Evolutionary conservation across 2,113 vertebrate genomes (phyloP), one percentile per base, ranked within the genome.

Genomic region (Centrocercus urophasianus): DNA sequence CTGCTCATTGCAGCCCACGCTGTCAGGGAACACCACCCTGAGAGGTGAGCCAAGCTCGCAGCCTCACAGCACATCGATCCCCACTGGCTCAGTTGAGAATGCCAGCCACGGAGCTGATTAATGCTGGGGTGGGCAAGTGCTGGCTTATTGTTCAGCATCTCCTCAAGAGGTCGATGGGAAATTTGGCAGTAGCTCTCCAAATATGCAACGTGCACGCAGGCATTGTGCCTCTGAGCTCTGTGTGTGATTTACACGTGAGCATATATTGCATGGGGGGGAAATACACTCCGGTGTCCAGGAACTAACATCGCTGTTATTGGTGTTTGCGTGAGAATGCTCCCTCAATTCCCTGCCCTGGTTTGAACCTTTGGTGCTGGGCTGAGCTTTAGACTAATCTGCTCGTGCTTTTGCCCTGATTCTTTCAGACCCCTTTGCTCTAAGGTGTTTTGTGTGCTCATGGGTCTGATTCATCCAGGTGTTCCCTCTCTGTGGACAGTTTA

Each of bases 61-160:
- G 84, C 91, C 87, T 93, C 93, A 82, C 93, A 54, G 81, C 93
- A 73, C 86, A 93, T 95, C 74, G 89, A 93, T 96, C 95, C 75
- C 93, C 8, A 6, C 85, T 82, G 63, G 66, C 94, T 89, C 34
- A 0, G 87, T 20, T 71, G 87, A 69, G 95, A 88, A 88, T 77
- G 95, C 95, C 96, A 93, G 87, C 96, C 93, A 89, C 78, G 82
- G 91, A 91, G 95, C 93, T 95, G 95, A 94, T 88, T 84, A 93
- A 94, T 91, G 94, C 93, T 5, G 91, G 89, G 82, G 93, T 95
- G 95, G 93, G 94, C 91, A 93, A 95, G 94, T 21, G 87, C 94
- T 86, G 94, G 87, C 86, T 92, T 96, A 94, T 96, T 96, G 95
- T 96, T 95, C 93, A 73, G 92, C 14, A 69, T 96, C 83, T 73